These are phyloP conservation scores for Enoplosus armatus DNA, from an alignment of 2,797 vertebrate species.

Conservation along the genomic window DNA sequence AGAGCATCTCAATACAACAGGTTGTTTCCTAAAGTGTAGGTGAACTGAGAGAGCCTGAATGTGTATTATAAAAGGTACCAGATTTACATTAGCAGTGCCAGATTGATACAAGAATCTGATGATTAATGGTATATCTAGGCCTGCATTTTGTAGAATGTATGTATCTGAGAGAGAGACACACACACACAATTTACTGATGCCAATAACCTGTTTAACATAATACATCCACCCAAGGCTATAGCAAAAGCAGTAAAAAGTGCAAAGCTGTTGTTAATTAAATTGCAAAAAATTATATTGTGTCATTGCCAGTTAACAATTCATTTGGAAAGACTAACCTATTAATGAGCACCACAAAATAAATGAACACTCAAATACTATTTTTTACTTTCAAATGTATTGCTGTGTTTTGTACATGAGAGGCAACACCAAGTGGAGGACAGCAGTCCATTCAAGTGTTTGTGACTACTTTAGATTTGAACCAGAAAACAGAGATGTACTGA, in stretches of 20 bases:
- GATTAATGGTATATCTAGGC: not conserved
- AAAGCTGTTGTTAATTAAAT: not conserved
- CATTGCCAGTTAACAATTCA: not conserved
- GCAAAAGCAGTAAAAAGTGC: not conserved
- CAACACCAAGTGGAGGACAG: not conserved
- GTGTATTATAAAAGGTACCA: not conserved
- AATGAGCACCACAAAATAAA: conserved; percentile 4
- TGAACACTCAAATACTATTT: not conserved
- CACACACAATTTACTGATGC: not conserved
- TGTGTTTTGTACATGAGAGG: not conserved
- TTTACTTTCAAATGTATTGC: conserved; percentile 2
- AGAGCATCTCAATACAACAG: conserved; percentile 9
- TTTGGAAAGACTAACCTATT: conserved; percentile 6
- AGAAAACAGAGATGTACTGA: not conserved
- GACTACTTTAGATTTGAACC: not conserved
- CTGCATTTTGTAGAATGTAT: not conserved
- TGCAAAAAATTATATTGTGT: not conserved
- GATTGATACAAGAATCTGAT: not conserved
- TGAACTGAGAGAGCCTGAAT: not conserved
- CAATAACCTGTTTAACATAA: not conserved
- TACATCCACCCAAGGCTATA: not conserved
- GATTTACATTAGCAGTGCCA: not conserved
- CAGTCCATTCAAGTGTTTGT: not conserved
- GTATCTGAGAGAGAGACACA: not conserved
- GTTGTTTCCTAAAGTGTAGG: conserved; percentile 6